Conservation (phyloP, 2,113 vertebrate species). For the Nymphicus hollandicus region DNA sequence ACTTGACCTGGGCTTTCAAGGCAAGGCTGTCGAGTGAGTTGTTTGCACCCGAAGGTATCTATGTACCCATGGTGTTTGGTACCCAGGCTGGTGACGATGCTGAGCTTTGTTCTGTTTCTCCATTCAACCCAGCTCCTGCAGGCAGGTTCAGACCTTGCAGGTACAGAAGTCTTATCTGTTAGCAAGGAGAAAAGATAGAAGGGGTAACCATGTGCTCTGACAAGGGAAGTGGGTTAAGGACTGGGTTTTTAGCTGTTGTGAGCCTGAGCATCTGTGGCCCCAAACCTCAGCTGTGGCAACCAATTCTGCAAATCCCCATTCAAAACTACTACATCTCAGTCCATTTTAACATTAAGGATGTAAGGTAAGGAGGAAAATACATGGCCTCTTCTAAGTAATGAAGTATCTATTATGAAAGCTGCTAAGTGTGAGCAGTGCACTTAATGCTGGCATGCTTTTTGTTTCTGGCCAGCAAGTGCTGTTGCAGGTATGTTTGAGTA, state of each 20-base stretch:
- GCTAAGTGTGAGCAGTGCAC: background rate
- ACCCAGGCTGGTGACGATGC: background rate
- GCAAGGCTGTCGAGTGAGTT: background rate
- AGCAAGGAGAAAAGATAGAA: background rate
- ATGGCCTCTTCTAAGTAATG: background rate
- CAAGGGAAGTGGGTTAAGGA: background rate
- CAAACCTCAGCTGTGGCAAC: background rate
- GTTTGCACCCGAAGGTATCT: background rate
- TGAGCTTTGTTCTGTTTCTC: background rate
- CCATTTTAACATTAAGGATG: background rate
- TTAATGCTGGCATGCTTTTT: background rate
- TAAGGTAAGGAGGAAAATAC: background rate
- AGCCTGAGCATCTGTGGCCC: background rate
- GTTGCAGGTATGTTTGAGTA: background rate
- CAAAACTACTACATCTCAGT: background rate
- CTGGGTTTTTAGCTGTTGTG: background rate
- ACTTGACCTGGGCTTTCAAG: background rate
- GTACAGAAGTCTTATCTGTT: background rate
- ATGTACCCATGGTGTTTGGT: background rate
- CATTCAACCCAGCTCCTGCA: background rate
- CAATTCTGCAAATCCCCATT: background rate
- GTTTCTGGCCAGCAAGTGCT: background rate
- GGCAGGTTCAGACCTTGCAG: background rate
- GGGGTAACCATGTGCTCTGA: background rate
- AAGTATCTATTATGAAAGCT: background rate